phyloP scores from a whole-genome alignment of 2,888 invertebrate species.

The Meta bourneti region DNA sequence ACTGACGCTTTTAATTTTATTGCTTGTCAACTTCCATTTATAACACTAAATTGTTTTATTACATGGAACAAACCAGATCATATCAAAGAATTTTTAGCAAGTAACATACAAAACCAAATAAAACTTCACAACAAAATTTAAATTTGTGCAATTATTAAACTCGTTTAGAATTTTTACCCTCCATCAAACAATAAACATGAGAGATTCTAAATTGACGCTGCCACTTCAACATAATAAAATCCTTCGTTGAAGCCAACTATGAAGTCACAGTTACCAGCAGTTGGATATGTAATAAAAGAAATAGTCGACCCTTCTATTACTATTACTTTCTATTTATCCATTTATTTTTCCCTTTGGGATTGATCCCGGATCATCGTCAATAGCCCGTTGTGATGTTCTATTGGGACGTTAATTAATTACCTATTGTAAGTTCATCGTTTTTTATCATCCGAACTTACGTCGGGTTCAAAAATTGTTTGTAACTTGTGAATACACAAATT shows the following conservation, averaged over 20 bases:
- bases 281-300: too few relatives aligned
- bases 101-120: constrained; percentile 3
- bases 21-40: constrained; percentile 39
- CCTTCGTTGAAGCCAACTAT: background rate
- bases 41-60: background rate
- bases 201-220: constrained; percentile 32
- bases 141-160: constrained; percentile 15
- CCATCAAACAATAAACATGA: constrained; percentile 70
- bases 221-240: constrained; percentile 21
- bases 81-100: background rate
- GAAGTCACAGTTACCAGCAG: background rate
- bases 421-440: too few relatives aligned
- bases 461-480: too few relatives aligned
- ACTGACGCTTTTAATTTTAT: constrained; percentile 59
- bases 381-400: too few relatives aligned
- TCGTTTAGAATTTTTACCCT: background rate
- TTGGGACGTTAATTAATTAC: too few relatives aligned
- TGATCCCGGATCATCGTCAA: too few relatives aligned
- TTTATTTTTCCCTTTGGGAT: too few relatives aligned
- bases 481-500: too few relatives aligned
- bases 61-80: constrained; percentile 8
- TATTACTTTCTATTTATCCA: background rate
- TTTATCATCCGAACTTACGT: too few relatives aligned
- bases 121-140: constrained; percentile 9
- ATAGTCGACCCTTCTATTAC: too few relatives aligned